Base-by-base conservation (phyloP, 2,888 invertebrate species). In the Fissipunctia ypsillon region DNA sequence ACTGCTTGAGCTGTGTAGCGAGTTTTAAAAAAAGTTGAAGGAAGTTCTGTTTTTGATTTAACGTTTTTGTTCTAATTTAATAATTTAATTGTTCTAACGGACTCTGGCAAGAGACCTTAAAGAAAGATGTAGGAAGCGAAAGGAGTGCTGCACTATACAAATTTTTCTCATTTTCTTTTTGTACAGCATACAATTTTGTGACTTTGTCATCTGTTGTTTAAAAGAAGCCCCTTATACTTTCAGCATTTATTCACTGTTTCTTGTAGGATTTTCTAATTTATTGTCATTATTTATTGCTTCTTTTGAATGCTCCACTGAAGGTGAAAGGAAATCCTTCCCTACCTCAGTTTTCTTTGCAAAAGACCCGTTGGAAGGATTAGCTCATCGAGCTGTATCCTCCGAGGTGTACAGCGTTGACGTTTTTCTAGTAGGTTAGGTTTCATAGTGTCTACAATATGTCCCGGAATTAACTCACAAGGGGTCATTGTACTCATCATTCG, bases 1-100 rank as follows among this genome's bases (percentile, higher is more conserved):
- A 73, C 73, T 54, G n/a, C 41, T 74, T 52, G 22, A 69, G 71
- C 63, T 75, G 38, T 57, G 48, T 73, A 70, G 69, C 63, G 38
- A 67, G 60, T 70, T 54, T 60, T 16, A 22, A 65, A 65, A 69
- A 56, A 48, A 45, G 19, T 43, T 45, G 5, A 54, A 45, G 7
- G 35, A 65, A 31, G 63, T 25, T 14, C 16, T 50, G 16, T 43
- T 72, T 66, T 16, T 67, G 25, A 75, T 43, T 63, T 66, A 67
- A 52, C 9, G 35, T 75, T 80, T 68, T 61, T 57, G 50, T 80
- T 81, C 31, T 65, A 68, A 78, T 71, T 61, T 63, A 45, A 57
- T 76, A n/a, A 66, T 81, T 71, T 64, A 54, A 79, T 69, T 69
- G 43, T 66, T 59, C 52, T 41, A 73, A 57, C n/a, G 9, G n/a